A percentile compares a stretch with the other conserved stretches of the same genome.
Evolutionary conservation across 2,113 vertebrate species (phyloP).

Genomic region (Pangasianodon hypophthalmus): DNA sequence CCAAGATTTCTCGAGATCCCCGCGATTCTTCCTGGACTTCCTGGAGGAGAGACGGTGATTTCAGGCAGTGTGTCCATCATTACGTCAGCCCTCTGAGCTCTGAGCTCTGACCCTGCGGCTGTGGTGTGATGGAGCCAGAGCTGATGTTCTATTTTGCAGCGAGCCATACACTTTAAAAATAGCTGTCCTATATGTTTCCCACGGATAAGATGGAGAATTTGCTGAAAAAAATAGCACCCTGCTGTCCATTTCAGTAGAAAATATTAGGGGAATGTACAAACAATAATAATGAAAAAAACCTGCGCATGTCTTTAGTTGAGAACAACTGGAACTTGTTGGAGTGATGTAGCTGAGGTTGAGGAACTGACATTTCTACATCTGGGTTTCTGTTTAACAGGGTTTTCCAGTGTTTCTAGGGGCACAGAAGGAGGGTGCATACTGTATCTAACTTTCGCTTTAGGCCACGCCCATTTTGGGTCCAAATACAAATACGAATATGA

Average conservation of each 20-base stretch:
- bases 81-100: constrained; percentile 60
- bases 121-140: constrained; percentile 49
- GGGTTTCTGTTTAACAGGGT: not conserved
- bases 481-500: not conserved
- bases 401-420: not conserved
- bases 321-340: not conserved
- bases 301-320: not conserved
- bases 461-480: not conserved
- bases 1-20: constrained; percentile 71
- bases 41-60: constrained; percentile 62
- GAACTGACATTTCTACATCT: not conserved
- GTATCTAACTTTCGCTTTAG: not conserved
- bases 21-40: constrained; percentile 42
- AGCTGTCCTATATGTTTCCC: not conserved
- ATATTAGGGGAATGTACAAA: not conserved
- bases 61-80: constrained; percentile 73
- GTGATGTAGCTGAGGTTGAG: not conserved
- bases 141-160: constrained; percentile 57
- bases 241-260: not conserved
- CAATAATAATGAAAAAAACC: not conserved
- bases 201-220: not conserved
- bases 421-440: not conserved
- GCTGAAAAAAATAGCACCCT: not conserved
- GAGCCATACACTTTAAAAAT: constrained; percentile 56
- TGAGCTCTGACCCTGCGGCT: not conserved